Percentiles rank a stretch among this genome's conserved stretches.
phyloP scores from a whole-genome alignment of 2,113 vertebrate genomes.

The Dryoscopus gambensis region DNA sequence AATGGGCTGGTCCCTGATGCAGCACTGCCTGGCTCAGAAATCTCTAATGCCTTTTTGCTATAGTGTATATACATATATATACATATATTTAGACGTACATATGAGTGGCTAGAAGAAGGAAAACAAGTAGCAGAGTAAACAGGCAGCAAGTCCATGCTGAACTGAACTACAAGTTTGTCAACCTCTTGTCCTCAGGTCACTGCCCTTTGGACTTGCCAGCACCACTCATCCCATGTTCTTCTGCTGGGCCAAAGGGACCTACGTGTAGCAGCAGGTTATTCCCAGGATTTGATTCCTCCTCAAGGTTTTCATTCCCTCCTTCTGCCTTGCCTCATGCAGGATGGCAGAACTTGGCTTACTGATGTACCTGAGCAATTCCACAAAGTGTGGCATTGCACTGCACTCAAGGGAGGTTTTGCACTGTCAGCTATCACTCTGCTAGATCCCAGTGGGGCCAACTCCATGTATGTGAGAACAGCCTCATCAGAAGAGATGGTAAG shows the following conservation, averaged over 20 bases:
- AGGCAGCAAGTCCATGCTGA: neutral
- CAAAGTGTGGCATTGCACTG: accelerated
- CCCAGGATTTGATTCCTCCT: neutral
- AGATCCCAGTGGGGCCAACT: neutral
- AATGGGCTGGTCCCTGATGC: neutral
- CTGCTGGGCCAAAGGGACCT: neutral
- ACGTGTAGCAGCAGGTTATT: neutral
- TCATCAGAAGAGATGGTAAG: neutral
- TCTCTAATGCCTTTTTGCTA: neutral
- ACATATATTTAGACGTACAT: neutral
- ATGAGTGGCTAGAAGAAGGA: neutral
- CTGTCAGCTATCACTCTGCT: neutral
- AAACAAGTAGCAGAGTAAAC: neutral
- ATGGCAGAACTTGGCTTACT: neutral
- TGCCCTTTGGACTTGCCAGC: neutral
- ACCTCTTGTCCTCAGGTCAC: neutral
- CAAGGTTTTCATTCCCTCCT: neutral
- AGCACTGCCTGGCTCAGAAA: neutral
- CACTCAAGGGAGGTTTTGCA: neutral
- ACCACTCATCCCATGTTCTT: neutral
- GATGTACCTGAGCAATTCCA: neutral
- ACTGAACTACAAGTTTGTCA: too few relatives aligned
- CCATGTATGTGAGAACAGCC: neutral
- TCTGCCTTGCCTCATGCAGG: neutral
- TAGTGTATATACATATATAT: neutral